Conservation (phyloP, 2,113 vertebrate genomes). For the Halcyon senegalensis region DNA sequence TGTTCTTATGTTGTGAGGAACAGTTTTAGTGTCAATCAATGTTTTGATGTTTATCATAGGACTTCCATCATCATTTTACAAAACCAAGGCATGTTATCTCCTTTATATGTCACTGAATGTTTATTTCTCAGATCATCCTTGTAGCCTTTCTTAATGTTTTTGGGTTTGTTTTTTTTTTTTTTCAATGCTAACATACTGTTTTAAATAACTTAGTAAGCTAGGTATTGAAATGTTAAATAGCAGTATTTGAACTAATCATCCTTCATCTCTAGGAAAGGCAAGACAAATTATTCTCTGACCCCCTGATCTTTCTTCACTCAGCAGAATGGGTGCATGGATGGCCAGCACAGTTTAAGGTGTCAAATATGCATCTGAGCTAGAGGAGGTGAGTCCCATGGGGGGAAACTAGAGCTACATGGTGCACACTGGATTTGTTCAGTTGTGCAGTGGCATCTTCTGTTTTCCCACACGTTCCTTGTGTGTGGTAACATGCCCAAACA, state of each 20-base stretch:
- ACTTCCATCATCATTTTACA: neutral
- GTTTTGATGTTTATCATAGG: neutral
- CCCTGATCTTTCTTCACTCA: neutral
- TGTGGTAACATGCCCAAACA: neutral
- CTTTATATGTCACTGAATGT: neutral
- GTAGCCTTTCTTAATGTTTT: neutral
- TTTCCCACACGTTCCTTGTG: neutral
- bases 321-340: neutral
- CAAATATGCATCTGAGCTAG: neutral
- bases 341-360: neutral
- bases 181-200: neutral
- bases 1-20: neutral
- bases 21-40: neutral
- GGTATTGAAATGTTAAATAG: neutral
- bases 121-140: neutral
- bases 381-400: neutral
- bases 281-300: neutral
- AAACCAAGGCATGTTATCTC: neutral
- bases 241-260: neutral
- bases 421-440: neutral
- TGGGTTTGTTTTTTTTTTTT: no score
- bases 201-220: neutral
- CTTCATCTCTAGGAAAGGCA: neutral
- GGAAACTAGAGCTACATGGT: neutral
- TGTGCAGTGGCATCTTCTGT: fast-evolving